Base-by-base conservation (phyloP, 2,888 invertebrate genomes). In the Lycaena phlaeas region DNA sequence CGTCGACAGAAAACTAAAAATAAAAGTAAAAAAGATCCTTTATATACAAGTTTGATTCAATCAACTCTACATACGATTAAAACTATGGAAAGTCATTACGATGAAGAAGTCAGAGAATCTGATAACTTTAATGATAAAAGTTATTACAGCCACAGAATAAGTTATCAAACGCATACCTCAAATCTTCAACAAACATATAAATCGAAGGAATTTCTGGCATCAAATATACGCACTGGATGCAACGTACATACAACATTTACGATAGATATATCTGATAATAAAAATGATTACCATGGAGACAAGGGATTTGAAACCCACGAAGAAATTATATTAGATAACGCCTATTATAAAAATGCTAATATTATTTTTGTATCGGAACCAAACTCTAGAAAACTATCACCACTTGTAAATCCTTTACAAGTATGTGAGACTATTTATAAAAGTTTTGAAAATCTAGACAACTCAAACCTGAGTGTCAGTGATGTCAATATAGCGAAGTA, bases 371-470 rank as follows among this genome's bases (percentile, higher is more conserved):
- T 41, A 15, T 42, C 31, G 2, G 27, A 38, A 34, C 18, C 10
- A 22, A 22, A 9, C 9, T 22, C 22, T 9, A 14, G 37, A 10
- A 34, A 14, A 11, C 11, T 42, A 9, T 2, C 26, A 1, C 11
- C 25, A 34, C 4, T 2, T 26, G 40, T 59, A 36, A 57, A 65
- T 27, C 69, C 70, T 22, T 25, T 66, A 11, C 46, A 59, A 39
- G 10, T 68, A 4, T 69, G 68, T 52, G 64, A 71, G 55, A 56
- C 61, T 15, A 41, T 65, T 26, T 44, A 51, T 37, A 29, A 45
- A 45, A 48, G 43, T 29, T 34, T 14, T 31, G 10, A 15, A 26
- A 7, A 7, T 38, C 42, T 17, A 15, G 38, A 48, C 2, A 38
- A 39, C 25, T 42, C 9, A 28, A 27, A 40, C 14, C 7, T 18